phyloP scores from a whole-genome alignment of 1,140 invertebrate species.

The Globodera rostochiensis region DNA sequence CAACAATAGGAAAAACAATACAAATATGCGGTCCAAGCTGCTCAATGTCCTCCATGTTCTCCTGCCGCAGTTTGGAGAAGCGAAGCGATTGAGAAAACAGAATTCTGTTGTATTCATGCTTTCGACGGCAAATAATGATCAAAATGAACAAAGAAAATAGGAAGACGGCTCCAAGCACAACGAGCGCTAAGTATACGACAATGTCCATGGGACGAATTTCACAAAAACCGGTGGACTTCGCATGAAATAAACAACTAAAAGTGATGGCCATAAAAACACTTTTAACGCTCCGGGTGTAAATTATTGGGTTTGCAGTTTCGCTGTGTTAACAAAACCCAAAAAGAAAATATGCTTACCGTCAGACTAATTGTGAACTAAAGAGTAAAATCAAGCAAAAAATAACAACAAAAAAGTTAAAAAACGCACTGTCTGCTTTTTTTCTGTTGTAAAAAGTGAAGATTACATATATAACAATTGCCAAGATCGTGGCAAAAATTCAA shows the following conservation, averaged over 20 bases:
- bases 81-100: conserved; percentile 46
- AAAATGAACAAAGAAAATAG: conserved; percentile 53
- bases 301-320: too few species aligned
- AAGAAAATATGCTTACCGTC: too few species aligned
- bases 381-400: too few species aligned
- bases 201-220: conserved; percentile 46
- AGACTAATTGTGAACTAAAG: too few species aligned
- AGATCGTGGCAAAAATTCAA: too few species aligned
- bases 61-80: conserved; percentile 56
- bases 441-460: too few species aligned
- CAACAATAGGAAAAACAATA: conserved; percentile 37
- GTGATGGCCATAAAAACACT: too few species aligned
- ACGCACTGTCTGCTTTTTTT: too few species aligned
- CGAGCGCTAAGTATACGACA: conserved; percentile 56
- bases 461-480: too few species aligned
- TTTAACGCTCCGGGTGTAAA: too few species aligned
- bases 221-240: neutral
- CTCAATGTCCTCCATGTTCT: conserved; percentile 54
- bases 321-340: too few species aligned
- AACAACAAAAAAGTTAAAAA: too few species aligned
- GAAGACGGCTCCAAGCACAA: conserved; percentile 57
- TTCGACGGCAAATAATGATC: conserved; percentile 54
- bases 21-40: conserved; percentile 59
- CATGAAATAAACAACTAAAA: neutral
- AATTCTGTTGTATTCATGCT: conserved; percentile 53